phyloP scores from a whole-genome alignment of 2,113 vertebrate genomes.

The Taurulus bubalis region DNA sequence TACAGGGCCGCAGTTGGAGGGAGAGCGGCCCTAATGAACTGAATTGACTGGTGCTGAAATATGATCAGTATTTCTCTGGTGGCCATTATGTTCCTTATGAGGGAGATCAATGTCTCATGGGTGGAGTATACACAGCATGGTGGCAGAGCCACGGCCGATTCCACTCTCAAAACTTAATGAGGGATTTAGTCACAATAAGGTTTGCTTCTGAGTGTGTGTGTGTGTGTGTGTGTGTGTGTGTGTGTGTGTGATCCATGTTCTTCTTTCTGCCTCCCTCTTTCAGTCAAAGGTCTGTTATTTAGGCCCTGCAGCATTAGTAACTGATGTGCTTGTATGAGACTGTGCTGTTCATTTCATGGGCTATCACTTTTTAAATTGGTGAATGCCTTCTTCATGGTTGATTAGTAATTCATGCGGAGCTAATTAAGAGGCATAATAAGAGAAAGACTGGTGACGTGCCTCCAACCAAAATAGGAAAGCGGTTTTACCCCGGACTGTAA shows the following conservation, averaged over 20 bases:
- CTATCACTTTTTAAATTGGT: slow-evolving; percentile 86
- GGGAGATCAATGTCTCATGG: slow-evolving; percentile 83
- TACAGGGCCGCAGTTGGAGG: slow-evolving; percentile 75
- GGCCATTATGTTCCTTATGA: slow-evolving; percentile 83
- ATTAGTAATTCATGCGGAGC: slow-evolving; percentile 84
- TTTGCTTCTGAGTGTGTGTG: slow-evolving; percentile 41
- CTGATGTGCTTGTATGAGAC: slow-evolving; percentile 72
- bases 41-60: slow-evolving; percentile 80
- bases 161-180: slow-evolving; percentile 83
- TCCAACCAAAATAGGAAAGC: slow-evolving; percentile 66
- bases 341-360: slow-evolving; percentile 84
- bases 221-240: slow-evolving; percentile 16
- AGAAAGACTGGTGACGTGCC: slow-evolving; percentile 76
- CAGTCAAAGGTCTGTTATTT: slow-evolving; percentile 62
- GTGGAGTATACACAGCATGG: slow-evolving; percentile 72
- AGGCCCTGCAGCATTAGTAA: slow-evolving; percentile 69
- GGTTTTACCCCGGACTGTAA: slow-evolving; percentile 64
- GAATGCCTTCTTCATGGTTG: slow-evolving; percentile 83
- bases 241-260: slow-evolving; percentile 7
- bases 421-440: slow-evolving; percentile 85
- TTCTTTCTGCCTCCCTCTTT: slow-evolving; percentile 26
- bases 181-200: slow-evolving; percentile 73
- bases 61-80: slow-evolving; percentile 82
- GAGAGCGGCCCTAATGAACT: slow-evolving; percentile 80
- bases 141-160: slow-evolving; percentile 64